phyloP scores from a whole-genome alignment of 37 sponge, comb jelly and placozoan species.

The Bolinopsis microptera region DNA sequence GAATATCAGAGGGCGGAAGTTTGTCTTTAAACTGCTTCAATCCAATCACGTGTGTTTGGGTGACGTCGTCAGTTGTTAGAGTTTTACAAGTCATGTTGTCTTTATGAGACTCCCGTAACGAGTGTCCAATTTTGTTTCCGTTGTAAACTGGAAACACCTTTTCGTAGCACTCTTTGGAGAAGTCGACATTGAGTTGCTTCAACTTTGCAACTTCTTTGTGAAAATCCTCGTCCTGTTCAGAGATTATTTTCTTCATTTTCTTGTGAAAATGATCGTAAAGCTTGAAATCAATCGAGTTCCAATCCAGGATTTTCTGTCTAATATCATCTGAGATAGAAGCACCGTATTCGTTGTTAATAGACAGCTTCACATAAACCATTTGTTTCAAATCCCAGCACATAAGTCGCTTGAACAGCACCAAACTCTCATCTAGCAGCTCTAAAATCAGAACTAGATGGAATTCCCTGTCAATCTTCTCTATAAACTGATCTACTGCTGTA shows the following conservation, averaged over 20 bases:
- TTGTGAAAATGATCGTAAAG: not conserved
- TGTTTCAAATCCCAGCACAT: constrained; percentile 39
- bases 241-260: not conserved
- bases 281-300: constrained; percentile 26
- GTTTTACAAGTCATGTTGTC: not conserved
- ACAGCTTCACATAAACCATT: constrained; percentile 16
- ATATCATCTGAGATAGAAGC: not conserved
- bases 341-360: constrained; percentile 12
- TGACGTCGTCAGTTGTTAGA: constrained; percentile 19
- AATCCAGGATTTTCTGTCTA: not conserved
- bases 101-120: not conserved
- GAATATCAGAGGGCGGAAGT: not conserved
- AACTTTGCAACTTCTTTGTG: not conserved
- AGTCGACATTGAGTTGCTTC: not conserved
- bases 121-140: not conserved
- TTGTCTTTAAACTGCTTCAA: constrained; percentile 11
- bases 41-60: constrained; percentile 36
- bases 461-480: not conserved
- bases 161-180: constrained; percentile 1
- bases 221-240: constrained; percentile 11
- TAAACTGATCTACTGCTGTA: constrained; percentile 9
- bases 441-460: constrained; percentile 30
- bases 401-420: not conserved
- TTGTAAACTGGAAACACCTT: constrained; percentile 20
- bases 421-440: constrained; percentile 32